Base-by-base conservation (phyloP, 2,888 invertebrate species). In the Eupithecia dodoneata region DNA sequence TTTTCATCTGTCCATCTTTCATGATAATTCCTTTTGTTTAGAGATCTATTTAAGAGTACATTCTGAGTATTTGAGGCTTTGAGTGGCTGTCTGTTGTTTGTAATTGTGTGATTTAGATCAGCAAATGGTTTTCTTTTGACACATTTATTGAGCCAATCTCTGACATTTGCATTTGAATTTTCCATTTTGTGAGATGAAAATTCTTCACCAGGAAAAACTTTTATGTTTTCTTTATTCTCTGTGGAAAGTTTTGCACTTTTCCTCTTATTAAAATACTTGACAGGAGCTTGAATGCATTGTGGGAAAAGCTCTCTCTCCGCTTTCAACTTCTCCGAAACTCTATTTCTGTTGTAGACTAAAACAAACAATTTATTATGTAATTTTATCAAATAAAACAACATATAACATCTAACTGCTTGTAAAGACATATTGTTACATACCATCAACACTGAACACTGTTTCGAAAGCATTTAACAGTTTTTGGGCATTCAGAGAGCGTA, bases 301-400 rank as follows among this genome's bases (percentile, higher is more conserved):
- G 94, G 94, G 79, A 95, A 95, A n/a, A 94, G 5, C 80, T 92
- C 87, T 82, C 90, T 94, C 86, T 95, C 94, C 71, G 89, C 80
- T 85, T 89, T 92, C 71, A 92, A 82, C 77, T 91, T 89, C 76
- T 93, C 92, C 73, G 92, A 93, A 76, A 90, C 76, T 80, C 91
- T 87, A 67, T 87, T 85, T 66, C 87, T 87, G 83, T 82, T 89
- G 73, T 88, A 86, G 72, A 93, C 94, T 94, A 84, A 59, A 92
- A 91, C 52, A 76, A 79, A 6, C 15, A 69, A 18, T 45, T 2
- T 18, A 18, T 69, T 7, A 69, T 42, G n/a, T 13, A 1, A 65
- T 12, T 0, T 13, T 2, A 7, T 0, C n/a, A n/a, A 18, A 59
- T 59, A 59, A 18, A 63, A 63, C 30, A 63, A 4, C 4, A 12